phyloP scores from a whole-genome alignment of 1,140 invertebrate genomes.

The Tyrophagus putrescentiae region DNA sequence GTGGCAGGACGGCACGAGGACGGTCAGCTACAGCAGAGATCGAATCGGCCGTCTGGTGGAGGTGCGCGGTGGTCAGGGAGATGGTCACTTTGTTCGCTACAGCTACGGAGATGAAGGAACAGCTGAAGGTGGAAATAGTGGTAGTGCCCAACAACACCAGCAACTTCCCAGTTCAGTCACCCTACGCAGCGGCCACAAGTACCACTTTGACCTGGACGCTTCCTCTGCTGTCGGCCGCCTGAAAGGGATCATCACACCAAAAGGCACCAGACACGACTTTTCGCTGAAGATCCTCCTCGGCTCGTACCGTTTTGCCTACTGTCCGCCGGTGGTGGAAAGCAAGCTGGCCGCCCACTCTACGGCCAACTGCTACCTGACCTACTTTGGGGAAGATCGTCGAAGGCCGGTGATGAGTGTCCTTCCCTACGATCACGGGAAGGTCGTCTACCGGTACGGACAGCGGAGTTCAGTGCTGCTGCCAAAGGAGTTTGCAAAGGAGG shows the following conservation, averaged over 20 bases:
- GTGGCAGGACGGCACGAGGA: conserved; percentile 81
- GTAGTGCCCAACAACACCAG: conserved; percentile 49
- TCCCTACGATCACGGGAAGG: conserved; percentile 72
- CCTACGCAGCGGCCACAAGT: conserved; percentile 76
- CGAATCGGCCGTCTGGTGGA: conserved; percentile 65
- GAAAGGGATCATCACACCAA: conserved; percentile 72
- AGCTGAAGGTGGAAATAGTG: not conserved
- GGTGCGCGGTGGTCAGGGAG: conserved; percentile 49
- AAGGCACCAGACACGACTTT: conserved; percentile 84
- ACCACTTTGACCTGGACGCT: conserved; percentile 76
- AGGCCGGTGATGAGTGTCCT: conserved; percentile 72
- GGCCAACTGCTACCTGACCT: conserved; percentile 50
- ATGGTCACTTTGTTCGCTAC: conserved; percentile 67
- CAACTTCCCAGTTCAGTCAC: conserved; percentile 67
- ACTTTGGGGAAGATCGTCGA: conserved; percentile 76
- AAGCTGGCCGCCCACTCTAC: conserved; percentile 29
- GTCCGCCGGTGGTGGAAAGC: conserved; percentile 61
- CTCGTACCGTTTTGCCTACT: conserved; percentile 80
- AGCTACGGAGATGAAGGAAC: conserved; percentile 44
- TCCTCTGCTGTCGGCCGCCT: conserved; percentile 84
- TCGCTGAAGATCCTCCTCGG: conserved; percentile 76
- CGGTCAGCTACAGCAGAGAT: conserved; percentile 73
- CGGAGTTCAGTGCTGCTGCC: conserved; percentile 70
- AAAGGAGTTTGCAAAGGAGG: conserved; percentile 29
- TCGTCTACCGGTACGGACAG: conserved; percentile 70